A percentile compares a stretch with the other conserved stretches of the same genome.
These are phyloP conservation scores for Caenorhabditis sulstoni DNA, from an alignment of 2,888 invertebrate species.

Conservation along the genomic window DNA sequence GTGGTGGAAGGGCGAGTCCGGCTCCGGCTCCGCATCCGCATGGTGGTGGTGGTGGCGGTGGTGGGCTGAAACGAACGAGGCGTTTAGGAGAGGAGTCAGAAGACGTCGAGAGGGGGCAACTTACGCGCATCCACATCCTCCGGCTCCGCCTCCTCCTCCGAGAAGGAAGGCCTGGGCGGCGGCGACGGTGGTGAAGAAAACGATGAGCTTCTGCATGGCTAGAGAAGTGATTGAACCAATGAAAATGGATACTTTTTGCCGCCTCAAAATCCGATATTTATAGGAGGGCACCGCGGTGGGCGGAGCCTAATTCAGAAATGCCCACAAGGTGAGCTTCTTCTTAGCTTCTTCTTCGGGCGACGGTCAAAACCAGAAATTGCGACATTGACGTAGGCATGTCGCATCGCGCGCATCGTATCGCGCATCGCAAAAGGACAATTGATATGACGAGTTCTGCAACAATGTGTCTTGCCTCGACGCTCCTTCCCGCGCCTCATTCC, in stretches of 20 bases:
- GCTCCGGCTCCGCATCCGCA: conserved; percentile 63
- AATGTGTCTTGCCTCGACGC: conserved; percentile 23
- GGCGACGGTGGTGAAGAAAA: conserved; percentile 59
- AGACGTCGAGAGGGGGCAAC: conserved; percentile 18
- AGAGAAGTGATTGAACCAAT: conserved; percentile 48
- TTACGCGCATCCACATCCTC: conserved; percentile 66
- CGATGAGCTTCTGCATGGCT: conserved; percentile 62
- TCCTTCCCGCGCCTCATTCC: conserved; percentile 23
- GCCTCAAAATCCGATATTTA: background rate
- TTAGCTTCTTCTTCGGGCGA: no score
- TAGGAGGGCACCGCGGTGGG: conserved; percentile 13
- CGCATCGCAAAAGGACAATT: conserved; percentile 54
- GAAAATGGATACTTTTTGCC: conserved; percentile 35
- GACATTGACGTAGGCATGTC: conserved; percentile 36
- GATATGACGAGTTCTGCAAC: conserved; percentile 59
- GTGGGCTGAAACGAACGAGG: conserved; percentile 55
- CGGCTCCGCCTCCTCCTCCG: conserved; percentile 60
- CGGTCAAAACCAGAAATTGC: conserved; percentile 55
- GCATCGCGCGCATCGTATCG: conserved; percentile 18
- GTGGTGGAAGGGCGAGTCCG: conserved; percentile 44
- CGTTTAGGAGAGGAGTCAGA: background rate
- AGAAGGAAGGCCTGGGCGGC: conserved; percentile 59
- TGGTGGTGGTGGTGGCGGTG: conserved; percentile 65
- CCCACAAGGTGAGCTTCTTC: background rate
- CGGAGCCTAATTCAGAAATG: conserved; percentile 28